Base-by-base conservation (phyloP, 2,797 vertebrate genomes). In the Thaleichthys pacificus region DNA sequence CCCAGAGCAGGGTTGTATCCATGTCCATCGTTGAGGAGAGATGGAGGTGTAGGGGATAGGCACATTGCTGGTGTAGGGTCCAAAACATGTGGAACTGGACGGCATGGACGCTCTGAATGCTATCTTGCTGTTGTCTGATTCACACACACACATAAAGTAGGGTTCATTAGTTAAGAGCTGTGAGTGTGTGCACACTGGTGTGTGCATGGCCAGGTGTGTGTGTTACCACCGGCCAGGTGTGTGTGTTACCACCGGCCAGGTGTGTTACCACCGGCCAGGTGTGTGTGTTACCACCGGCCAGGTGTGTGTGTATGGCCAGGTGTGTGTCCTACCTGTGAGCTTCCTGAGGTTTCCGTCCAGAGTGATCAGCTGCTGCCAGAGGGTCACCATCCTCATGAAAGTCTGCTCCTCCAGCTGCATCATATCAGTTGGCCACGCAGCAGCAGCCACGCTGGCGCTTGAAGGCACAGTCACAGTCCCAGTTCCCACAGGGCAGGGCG, bases 401-500 rank as follows among this genome's bases (percentile, higher is more conserved):
- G 73, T 74, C 0, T 71, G 11, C 0, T 91, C 85, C 67, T 93
- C 91, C 17, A 91, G 1, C 1, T 80, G 11, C 62, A 28, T 73
- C 73, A 91, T 19, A 0, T 89, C 80, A n/a, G 0, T 73, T 76
- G 49, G 86, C 81, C 1, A 80, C 91, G 62, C 93, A 94, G 80
- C 93, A 94, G 82, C 93, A 94, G 38, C 91, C 73, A 0, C 83
- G 82, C 72, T 89, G 85, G 0, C 32, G 76, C 0, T 21, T 77
- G 71, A 89, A 93, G 1, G 86, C 68, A 61, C 93, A 94, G 0
- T 87, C 56, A 73, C 93, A 94, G 80, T 93, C 85, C 87, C 84
- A 91, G 0, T 4, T 54, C 0, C 35, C 60, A 32, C 93, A 94
- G 14, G 78, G 68, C 69, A 93, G 66, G 7, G 24, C 0, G 0